Evolutionary conservation across 2,888 invertebrate species (phyloP).

Genomic region (Meteorus colon): DNA sequence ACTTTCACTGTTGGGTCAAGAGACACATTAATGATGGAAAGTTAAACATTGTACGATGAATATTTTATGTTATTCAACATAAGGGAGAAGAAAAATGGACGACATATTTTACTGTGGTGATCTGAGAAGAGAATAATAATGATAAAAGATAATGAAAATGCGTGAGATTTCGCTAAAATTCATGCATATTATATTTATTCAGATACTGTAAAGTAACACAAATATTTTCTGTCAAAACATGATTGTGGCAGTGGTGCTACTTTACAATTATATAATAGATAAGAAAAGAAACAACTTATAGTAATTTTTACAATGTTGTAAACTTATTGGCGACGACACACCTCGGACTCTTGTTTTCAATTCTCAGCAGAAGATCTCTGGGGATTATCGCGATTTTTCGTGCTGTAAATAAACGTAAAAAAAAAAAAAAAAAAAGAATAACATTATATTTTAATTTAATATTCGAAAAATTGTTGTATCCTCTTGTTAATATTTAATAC

Average conservation of each 20-base stretch:
- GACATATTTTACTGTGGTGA: neutral
- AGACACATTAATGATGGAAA: slow-evolving; percentile 75
- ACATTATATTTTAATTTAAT: slow-evolving; percentile 24
- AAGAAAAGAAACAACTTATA: slow-evolving; percentile 1
- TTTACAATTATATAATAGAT: slow-evolving; percentile 4
- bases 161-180: neutral
- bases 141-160: neutral
- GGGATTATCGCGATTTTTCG: slow-evolving; percentile 50
- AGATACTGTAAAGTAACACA: slow-evolving; percentile 28
- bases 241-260: slow-evolving; percentile 4
- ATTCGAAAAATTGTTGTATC: neutral
- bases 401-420: slow-evolving; percentile 53
- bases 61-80: neutral
- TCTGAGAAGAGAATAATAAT: neutral
- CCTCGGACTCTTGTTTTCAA: slow-evolving; percentile 8
- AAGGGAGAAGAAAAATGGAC: neutral
- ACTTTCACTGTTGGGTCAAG: slow-evolving; percentile 85
- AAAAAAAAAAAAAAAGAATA: slow-evolving; percentile 42
- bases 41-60: slow-evolving; percentile 44
- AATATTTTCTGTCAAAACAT: neutral
- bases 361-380: slow-evolving; percentile 42
- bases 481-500: slow-evolving; percentile 6
- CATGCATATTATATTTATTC: slow-evolving; percentile 12
- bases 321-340: neutral
- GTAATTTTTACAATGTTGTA: slow-evolving; percentile 10